Conservation (phyloP, 2,113 vertebrate species). For the Tupaia chinensis region DNA sequence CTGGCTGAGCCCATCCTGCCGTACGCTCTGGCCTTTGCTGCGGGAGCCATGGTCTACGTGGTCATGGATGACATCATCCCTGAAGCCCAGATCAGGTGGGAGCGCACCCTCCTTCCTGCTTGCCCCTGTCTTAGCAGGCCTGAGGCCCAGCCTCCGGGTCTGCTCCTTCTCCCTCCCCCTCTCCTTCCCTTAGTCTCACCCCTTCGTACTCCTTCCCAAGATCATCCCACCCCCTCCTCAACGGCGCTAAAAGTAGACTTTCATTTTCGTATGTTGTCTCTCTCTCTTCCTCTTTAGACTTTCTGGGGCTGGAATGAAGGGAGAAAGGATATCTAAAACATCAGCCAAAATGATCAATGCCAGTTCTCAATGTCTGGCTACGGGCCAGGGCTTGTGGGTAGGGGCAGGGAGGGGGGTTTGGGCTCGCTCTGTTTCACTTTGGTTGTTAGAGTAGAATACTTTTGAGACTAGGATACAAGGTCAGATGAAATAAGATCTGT, state of each 20-base stretch:
- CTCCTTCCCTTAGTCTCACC: neutral
- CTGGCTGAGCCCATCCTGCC: slow-evolving; percentile 95
- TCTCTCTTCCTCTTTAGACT: neutral
- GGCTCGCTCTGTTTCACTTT: neutral
- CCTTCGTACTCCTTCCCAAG: neutral
- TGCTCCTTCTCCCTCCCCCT: neutral
- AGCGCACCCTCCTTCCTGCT: neutral
- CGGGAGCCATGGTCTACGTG: slow-evolving; percentile 98
- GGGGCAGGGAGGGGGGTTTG: accelerated
- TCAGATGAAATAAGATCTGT: neutral
- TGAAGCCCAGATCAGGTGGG: slow-evolving; percentile 96
- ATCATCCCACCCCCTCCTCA: neutral
- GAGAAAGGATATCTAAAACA: neutral
- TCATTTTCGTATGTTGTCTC: no score
- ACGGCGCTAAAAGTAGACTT: no score
- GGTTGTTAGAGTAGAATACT: neutral
- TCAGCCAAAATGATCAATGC: accelerated
- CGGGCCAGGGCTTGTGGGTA: neutral
- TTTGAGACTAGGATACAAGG: neutral
- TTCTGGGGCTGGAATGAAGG: neutral
- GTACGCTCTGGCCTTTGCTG: slow-evolving; percentile 96
- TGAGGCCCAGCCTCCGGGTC: accelerated
- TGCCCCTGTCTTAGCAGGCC: accelerated
- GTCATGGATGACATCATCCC: slow-evolving; percentile 98
- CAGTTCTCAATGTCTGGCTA: accelerated